Conservation (phyloP, 1,140 invertebrate species). For the Orchesella cincta region DNA sequence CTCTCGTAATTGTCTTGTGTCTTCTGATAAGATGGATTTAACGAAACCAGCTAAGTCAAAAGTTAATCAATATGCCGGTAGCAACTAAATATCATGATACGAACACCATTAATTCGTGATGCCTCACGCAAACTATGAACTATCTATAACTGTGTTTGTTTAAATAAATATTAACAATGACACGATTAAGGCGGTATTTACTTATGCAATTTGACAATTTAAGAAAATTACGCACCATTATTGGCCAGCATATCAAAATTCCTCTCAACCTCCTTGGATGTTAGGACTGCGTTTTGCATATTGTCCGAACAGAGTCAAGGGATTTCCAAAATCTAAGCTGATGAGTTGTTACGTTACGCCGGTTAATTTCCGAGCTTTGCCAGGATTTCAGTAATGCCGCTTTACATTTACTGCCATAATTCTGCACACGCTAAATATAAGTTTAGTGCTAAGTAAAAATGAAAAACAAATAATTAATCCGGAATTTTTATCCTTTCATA, state of each 20-base stretch:
- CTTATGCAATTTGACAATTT: not conserved
- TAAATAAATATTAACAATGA: not conserved
- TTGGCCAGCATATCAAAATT: slow-evolving; percentile 78
- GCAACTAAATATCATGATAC: no score
- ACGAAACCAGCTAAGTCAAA: slow-evolving; percentile 78
- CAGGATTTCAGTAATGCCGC: slow-evolving; percentile 61
- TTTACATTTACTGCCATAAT: not conserved
- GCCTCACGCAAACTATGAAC: no score
- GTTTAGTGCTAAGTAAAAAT: not conserved
- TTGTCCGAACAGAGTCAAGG: slow-evolving; percentile 70
- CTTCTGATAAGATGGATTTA: slow-evolving; percentile 74
- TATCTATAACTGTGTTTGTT: no score
- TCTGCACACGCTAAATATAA: not conserved
- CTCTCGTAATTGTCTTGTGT: slow-evolving; percentile 79
- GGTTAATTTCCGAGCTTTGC: slow-evolving; percentile 57
- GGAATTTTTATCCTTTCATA: no score
- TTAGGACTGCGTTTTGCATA: slow-evolving; percentile 72
- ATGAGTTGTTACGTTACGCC: slow-evolving; percentile 59
- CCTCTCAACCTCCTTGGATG: slow-evolving; percentile 60
- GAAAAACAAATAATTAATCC: not conserved
- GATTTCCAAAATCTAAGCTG: slow-evolving; percentile 63
- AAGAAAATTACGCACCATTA: slow-evolving; percentile 62
- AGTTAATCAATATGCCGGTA: no score
- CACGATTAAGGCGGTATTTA: no score
- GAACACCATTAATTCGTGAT: no score